Evolutionary conservation across 2,888 invertebrate species (phyloP), one percentile per base, ranked within the genome.

Genomic region (Cryptophagus acutangulus): DNA sequence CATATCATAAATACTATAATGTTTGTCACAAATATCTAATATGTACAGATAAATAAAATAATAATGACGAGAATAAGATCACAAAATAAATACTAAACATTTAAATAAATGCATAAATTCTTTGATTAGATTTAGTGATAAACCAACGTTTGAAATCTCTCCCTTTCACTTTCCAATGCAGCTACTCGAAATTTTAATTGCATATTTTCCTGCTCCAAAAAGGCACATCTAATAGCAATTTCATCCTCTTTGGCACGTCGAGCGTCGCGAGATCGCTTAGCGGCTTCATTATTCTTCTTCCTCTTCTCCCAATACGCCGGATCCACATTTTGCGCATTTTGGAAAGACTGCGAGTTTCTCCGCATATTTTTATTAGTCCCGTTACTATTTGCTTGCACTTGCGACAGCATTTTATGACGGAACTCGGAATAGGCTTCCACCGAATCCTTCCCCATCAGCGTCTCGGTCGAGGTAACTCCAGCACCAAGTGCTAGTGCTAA

Each of bases 251-350:
- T 88, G 29, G 87, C 81, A 54, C 92, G 76, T 42, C 96, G 74
- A 1, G 91, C 82, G 59, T 96, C 95, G 2, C 96, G 75, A 0
- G 93, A 94, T 53, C 92, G 78, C 68, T 96, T 96, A 0, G 96
- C 96, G 0, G 96, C 95, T 48, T 85, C 88, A 65, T 96, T 96
- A 67, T 96, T 96, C 62, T 91, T 89, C 49, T 87, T 78, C 6
- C 95, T 72, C 40, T 92, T 79, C 56, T 89, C 92, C 73, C 85
- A 84, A 63, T 96, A 96, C 0, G 85, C 81, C 2, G 86, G 85
- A 62, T 93, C 91, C 39, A 49, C 48, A 30, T 44, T 58, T 35
- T 58, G 51, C n/a, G 45, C 16, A 33, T 55, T 54, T 34, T 49
- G 41, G n/a, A n/a, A 3, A 20, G 31, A 39, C 10, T 55, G 55